These are phyloP conservation scores for Gobio gobio DNA, from an alignment of 2,113 vertebrate species.

Conservation along the genomic window DNA sequence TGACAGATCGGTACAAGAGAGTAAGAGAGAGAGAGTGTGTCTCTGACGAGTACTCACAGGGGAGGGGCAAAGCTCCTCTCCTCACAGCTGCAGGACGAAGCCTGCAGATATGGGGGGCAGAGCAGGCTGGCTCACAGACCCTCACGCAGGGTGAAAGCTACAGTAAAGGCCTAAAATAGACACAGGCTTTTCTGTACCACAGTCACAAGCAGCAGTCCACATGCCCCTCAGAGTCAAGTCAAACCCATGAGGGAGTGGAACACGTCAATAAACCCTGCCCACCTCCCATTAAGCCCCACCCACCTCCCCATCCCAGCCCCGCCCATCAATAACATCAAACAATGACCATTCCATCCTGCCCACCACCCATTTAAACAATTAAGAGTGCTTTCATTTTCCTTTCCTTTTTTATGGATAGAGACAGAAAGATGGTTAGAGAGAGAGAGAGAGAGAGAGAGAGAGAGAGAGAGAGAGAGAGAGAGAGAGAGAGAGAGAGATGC, in stretches of 20 bases:
- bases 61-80: conserved; percentile 96
- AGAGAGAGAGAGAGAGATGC: conserved; percentile 11
- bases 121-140: conserved; percentile 99
- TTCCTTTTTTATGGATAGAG: conserved; percentile 23
- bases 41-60: conserved; percentile 99
- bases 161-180: conserved; percentile 99
- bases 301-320: conserved; percentile 41
- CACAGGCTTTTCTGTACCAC: conserved; percentile 99
- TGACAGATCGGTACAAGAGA: conserved; percentile 69
- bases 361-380: conserved; percentile 12
- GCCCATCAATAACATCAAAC: conserved; percentile 54
- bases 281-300: conserved; percentile 62
- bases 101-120: conserved; percentile 99
- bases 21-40: conserved; percentile 71
- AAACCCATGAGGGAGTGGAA: conserved; percentile 85
- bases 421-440: not conserved
- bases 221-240: conserved; percentile 56
- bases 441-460: not conserved
- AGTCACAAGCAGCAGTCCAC: conserved; percentile 92
- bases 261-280: conserved; percentile 75
- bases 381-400: conserved; percentile 1
- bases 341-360: conserved; percentile 49
- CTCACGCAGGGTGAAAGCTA: conserved; percentile 98
- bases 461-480: conserved; percentile 2
- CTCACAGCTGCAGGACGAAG: conserved; percentile 99